Percentiles rank a stretch among this genome's conserved stretches.
Conservation (phyloP, 2,888 invertebrate genomes). For the Polydrusus cervinus region DNA sequence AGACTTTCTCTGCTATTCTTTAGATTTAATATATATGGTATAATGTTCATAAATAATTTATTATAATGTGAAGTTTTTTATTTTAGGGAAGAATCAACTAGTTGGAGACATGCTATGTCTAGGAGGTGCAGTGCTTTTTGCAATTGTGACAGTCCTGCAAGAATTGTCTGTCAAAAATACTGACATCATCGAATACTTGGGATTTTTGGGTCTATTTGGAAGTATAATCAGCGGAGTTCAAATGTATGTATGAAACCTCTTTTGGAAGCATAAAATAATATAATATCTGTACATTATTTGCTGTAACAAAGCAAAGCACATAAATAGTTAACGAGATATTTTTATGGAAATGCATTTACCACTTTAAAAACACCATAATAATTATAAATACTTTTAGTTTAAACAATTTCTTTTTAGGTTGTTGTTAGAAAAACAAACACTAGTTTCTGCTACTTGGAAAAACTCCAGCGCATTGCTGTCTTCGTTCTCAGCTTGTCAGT, state of each 20-base stretch:
- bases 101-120: constrained; percentile 89
- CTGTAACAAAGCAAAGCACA: no score
- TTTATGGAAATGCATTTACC: no score
- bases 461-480: constrained; percentile 76
- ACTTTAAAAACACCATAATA: no score
- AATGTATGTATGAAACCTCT: constrained; percentile 80
- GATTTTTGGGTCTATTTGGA: constrained; percentile 87
- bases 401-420: constrained; percentile 68
- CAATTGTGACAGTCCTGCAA: constrained; percentile 86
- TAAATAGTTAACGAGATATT: no score
- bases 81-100: constrained; percentile 81
- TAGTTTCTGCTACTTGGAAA: constrained; percentile 79
- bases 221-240: constrained; percentile 85
- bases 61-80: background rate
- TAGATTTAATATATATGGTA: no score
- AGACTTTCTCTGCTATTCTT: no score
- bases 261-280: background rate
- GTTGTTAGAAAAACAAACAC: constrained; percentile 80
- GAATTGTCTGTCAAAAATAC: constrained; percentile 87
- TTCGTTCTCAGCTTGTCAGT: constrained; percentile 79
- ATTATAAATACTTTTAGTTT: no score
- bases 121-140: constrained; percentile 85
- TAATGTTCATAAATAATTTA: no score
- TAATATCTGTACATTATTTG: background rate
- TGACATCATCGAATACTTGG: constrained; percentile 86